A percentile compares a stretch with the other conserved stretches of the same genome.
phyloP scores from a whole-genome alignment of 2,888 invertebrate species.

The Elegia similella region DNA sequence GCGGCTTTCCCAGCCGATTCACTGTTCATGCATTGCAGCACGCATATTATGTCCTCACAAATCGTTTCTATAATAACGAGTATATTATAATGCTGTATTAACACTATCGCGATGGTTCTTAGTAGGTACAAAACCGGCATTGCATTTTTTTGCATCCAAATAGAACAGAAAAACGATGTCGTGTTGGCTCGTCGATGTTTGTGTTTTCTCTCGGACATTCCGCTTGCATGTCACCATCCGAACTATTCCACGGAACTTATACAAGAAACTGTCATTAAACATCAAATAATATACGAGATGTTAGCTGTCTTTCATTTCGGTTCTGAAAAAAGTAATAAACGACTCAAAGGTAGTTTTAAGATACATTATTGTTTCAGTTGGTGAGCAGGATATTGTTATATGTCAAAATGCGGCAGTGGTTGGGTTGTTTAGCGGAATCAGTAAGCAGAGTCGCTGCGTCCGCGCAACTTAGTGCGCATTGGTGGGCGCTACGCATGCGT shows the following conservation, averaged over 20 bases:
- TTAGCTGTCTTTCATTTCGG: constrained; percentile 18
- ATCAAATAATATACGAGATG: constrained; percentile 47
- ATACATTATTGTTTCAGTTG: constrained; percentile 12
- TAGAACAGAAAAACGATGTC: constrained; percentile 35
- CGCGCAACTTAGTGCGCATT: constrained; percentile 33
- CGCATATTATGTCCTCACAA: constrained; percentile 25
- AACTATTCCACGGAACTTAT: constrained; percentile 74
- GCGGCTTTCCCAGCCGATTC: constrained; percentile 61
- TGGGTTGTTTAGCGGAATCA: constrained; percentile 17
- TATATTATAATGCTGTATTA: neutral
- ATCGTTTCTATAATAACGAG: constrained; percentile 16
- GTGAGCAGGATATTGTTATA: neutral
- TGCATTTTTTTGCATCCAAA: constrained; percentile 16
- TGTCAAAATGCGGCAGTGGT: constrained; percentile 15
- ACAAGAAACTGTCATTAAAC: constrained; percentile 72
- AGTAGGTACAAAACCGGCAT: neutral
- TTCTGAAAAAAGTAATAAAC: constrained; percentile 1
- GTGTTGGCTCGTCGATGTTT: constrained; percentile 48
- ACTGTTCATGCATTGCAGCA: constrained; percentile 28
- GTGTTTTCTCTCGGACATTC: constrained; percentile 57
- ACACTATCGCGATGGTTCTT: neutral
- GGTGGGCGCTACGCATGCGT: constrained; percentile 49
- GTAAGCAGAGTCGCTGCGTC: constrained; percentile 25
- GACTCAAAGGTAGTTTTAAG: neutral
- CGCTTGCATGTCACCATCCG: constrained; percentile 70